phyloP scores from a whole-genome alignment of 2,113 vertebrate genomes.

The Colossoma macropomum region DNA sequence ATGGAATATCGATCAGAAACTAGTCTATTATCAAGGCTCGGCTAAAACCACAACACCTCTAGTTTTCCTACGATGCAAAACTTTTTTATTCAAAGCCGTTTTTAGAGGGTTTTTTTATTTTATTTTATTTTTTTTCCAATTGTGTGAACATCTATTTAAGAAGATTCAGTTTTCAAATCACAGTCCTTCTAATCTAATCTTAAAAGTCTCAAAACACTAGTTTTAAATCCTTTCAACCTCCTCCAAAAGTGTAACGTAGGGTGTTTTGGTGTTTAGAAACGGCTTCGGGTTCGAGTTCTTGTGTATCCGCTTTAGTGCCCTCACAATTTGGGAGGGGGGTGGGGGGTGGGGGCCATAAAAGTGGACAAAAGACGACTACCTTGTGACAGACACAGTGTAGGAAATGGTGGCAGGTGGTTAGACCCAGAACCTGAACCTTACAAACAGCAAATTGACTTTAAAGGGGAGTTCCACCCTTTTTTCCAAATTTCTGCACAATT shows the following conservation, averaged over 20 bases:
- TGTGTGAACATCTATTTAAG: background rate
- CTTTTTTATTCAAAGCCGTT: conserved; percentile 2
- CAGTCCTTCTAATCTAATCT: too few species aligned
- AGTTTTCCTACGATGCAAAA: conserved; percentile 20
- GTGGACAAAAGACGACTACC: background rate
- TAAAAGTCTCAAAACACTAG: background rate
- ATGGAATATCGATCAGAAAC: conserved; percentile 39
- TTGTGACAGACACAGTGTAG: background rate
- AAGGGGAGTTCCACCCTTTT: background rate
- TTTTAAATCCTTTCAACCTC: background rate
- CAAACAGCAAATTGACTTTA: background rate
- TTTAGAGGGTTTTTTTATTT: background rate
- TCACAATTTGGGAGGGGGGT: background rate
- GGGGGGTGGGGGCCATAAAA: background rate
- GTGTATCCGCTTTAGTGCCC: background rate
- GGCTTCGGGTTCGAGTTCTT: background rate
- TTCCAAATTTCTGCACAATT: too few species aligned
- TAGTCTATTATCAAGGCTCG: conserved; percentile 51
- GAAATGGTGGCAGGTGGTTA: background rate
- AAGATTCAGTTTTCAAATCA: too few species aligned
- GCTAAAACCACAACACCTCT: conserved; percentile 43
- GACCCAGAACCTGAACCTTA: background rate
- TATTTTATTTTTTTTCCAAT: background rate
- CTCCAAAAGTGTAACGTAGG: too few species aligned
- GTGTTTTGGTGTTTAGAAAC: too few species aligned